Evolutionary conservation across 2,888 invertebrate genomes (phyloP), one percentile per base, ranked within the genome.

Genomic region (Galeruca laticollis): DNA sequence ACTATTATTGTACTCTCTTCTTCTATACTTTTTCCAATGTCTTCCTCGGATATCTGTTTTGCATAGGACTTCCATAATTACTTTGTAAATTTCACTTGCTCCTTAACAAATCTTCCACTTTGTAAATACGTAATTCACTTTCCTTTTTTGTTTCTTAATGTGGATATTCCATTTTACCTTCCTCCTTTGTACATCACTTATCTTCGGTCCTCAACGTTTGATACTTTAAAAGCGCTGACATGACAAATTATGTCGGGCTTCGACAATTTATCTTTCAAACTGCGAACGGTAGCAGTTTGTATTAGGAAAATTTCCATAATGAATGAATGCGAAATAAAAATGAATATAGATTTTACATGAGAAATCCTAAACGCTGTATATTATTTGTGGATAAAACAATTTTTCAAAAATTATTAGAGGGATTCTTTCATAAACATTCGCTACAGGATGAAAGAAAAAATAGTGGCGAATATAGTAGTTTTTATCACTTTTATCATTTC

Each of bases 241-340:
- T 54, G 54, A 54, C 54, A 54, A 54, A 54, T 54, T 54, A 26
- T 54, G 9, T 54, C 31, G 26, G 31, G n/a, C 26, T 54, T 54
- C 54, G 31, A 54, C 31, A 31, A 54, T 54, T 54, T 54, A 54
- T 54, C 54, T 26, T 54, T 54, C 31, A 54, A 54, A 54, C 31
- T n/a, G 31, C 54, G 31, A 26, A 31, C 31, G 15, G 54, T 54
- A 54, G 54, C 54, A 13, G 26, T 54, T 54, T 54, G 54, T 54
- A 54, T 54, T 26, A 26, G 31, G 26, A 31, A 31, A 31, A 26
- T 54, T 31, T 54, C 26, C 3, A 26, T 26, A 54, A n/a, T 13
- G 54, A 31, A 54, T 54, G 15, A 54, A 54, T 31, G 21, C 20
- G 20, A 51, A 54, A 54, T 26, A 26, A 54, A 13, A 26, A 31